Evolutionary conservation across 2,888 invertebrate species (phyloP), one percentile per base, ranked within the genome.

Genomic region (Pachliopta kotzebuea): DNA sequence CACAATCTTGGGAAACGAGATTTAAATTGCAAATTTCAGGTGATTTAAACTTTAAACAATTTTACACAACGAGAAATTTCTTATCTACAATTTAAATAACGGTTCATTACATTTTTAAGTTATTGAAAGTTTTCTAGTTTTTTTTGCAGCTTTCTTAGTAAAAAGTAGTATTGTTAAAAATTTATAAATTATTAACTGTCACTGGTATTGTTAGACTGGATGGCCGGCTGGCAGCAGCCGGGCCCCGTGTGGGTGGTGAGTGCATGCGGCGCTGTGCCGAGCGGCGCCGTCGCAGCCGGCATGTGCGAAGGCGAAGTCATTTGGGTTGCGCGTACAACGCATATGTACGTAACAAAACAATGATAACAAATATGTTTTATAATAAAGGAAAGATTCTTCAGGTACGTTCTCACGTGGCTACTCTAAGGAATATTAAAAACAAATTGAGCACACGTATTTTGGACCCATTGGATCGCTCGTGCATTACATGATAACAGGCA

Each of bases 171-270:
- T 3, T 26, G 26, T 26, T 26, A 26, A 26, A 9, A 37, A 11
- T 8, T 45, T 18, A 14, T 45, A 6, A 45, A n/a, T 45, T 31
- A 31, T 8, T 31, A 31, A 0, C 11, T 37, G 14, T 37, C 14
- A 14, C 14, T 14, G 14, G 14, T 37, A 14, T 37, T 21, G 20
- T 52, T 26, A 89, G 89, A 84, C 31, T 86, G 84, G 79, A 65
- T 86, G 67, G 85, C 86, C 0, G 68, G 77, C 37, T 81, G 82
- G 79, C 71, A 75, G 70, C 62, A 75, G 24, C 68, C 78, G 1
- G 86, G 85, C 0, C 86, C 88, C 0, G 86, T 90, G 72, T 90
- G 90, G 90, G 88, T 90, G 68, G 81, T 87, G 69, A 84, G 88
- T 67, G 86, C 88, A 29, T 84, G 84, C 71, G 90, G 90, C 21